These are phyloP conservation scores for Pelodiscus sinensis DNA, from an alignment of 2,113 vertebrate genomes.

Conservation along the genomic window DNA sequence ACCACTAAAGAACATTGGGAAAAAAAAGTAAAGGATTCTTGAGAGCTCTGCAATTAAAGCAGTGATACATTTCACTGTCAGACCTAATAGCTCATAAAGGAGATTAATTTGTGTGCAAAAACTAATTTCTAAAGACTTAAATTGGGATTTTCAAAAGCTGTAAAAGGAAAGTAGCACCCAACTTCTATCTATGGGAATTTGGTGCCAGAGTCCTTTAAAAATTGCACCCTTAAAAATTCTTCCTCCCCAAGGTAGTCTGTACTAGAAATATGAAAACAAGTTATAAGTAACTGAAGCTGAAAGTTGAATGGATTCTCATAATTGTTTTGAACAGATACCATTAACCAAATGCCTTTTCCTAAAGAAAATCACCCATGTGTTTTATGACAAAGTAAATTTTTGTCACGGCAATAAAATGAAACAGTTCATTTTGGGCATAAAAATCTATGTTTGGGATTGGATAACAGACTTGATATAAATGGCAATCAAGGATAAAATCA, in stretches of 20 bases:
- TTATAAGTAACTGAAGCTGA: not conserved
- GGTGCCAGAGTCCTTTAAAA: not conserved
- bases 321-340: not conserved
- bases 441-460: not conserved
- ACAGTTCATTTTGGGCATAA: not conserved
- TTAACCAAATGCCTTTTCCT: not conserved
- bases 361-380: not conserved
- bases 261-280: not conserved
- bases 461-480: not conserved
- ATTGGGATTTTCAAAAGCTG: not conserved
- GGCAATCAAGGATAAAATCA: not conserved
- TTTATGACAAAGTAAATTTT: not conserved
- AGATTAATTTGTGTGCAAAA: not conserved
- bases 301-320: not conserved
- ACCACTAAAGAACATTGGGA: not conserved
- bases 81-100: not conserved
- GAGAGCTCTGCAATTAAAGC: not conserved
- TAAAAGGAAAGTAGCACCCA: not conserved
- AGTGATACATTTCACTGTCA: not conserved
- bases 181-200: not conserved
- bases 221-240: not conserved
- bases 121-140: not conserved
- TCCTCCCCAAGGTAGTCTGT: not conserved
- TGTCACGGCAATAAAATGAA: not conserved
- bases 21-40: not conserved